phyloP scores from a whole-genome alignment of 1,140 invertebrate species.

The Cephus cinctus region DNA sequence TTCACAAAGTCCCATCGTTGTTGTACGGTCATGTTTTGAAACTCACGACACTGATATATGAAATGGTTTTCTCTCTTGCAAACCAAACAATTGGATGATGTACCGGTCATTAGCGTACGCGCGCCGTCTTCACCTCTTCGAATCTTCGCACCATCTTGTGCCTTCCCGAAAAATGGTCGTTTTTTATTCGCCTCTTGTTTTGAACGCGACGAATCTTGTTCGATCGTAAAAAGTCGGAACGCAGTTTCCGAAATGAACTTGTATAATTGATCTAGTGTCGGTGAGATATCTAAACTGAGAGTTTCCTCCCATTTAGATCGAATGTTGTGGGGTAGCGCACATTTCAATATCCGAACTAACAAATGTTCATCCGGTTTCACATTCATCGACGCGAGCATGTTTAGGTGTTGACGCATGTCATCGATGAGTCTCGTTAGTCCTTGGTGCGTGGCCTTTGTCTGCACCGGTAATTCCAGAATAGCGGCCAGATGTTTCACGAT shows the following conservation, averaged over 20 bases:
- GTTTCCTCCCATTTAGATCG: slow-evolving; percentile 17
- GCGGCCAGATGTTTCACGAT: slow-evolving; percentile 16
- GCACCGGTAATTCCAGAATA: slow-evolving; percentile 12
- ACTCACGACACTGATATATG: slow-evolving; percentile 8
- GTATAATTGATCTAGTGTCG: slow-evolving; percentile 7
- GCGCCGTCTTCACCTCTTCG: background rate
- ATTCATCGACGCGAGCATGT: slow-evolving; percentile 16
- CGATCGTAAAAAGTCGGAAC: background rate
- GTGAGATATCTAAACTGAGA: slow-evolving; percentile 7
- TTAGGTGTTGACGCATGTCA: slow-evolving; percentile 17
- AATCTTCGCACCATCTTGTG: background rate
- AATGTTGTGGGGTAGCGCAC: slow-evolving; percentile 13
- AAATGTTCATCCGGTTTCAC: slow-evolving; percentile 13
- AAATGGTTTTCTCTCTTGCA: slow-evolving; percentile 12
- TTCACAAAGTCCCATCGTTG: slow-evolving; percentile 13
- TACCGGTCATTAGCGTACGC: background rate
- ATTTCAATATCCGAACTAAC: slow-evolving; percentile 17
- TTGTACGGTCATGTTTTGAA: slow-evolving; percentile 2
- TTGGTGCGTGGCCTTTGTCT: slow-evolving; percentile 12
- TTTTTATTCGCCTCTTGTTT: slow-evolving; percentile 4
- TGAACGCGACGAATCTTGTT: slow-evolving; percentile 7
- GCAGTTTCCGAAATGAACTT: slow-evolving; percentile 12
- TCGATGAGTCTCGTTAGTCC: slow-evolving; percentile 13
- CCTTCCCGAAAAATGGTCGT: slow-evolving; percentile 1
- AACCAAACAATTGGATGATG: slow-evolving; percentile 1